A percentile compares a stretch with the other conserved stretches of the same genome.
Conservation (phyloP, 2,888 invertebrate species). For the Shargacucullia verbasci region DNA sequence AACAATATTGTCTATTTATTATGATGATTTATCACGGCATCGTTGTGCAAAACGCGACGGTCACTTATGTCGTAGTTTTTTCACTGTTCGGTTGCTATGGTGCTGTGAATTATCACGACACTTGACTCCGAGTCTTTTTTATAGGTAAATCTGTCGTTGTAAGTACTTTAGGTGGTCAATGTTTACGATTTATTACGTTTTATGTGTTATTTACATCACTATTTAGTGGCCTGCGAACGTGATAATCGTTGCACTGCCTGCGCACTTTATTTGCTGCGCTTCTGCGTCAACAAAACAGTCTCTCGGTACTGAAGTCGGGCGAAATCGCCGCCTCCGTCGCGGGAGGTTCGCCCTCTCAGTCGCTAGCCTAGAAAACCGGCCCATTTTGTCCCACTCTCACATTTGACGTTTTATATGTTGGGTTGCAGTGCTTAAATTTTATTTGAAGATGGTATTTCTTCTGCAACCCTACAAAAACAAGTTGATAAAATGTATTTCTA, state of each 20-base stretch:
- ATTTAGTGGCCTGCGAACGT: conserved; percentile 82
- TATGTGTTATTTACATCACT: conserved; percentile 85
- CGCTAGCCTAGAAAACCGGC: conserved; percentile 61
- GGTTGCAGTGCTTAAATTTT: conserved; percentile 66
- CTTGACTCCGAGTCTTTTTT: conserved; percentile 57
- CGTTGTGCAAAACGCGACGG: conserved; percentile 76
- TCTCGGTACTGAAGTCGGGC: conserved; percentile 56
- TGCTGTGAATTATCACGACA: conserved; percentile 73
- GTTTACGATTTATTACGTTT: conserved; percentile 75
- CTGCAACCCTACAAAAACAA: not conserved
- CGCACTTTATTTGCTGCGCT: conserved; percentile 86
- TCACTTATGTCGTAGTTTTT: conserved; percentile 82
- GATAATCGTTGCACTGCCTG: conserved; percentile 87
- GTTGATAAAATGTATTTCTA: not conserved
- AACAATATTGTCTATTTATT: conserved; percentile 65
- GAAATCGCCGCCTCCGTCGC: conserved; percentile 61
- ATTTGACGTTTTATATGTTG: conserved; percentile 68
- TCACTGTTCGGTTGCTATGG: conserved; percentile 80
- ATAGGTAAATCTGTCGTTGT: conserved; percentile 45
- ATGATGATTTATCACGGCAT: conserved; percentile 75
- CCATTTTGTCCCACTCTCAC: conserved; percentile 68
- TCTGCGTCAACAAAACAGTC: conserved; percentile 85
- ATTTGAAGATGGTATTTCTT: conserved; percentile 5
- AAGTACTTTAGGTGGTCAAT: conserved; percentile 71
- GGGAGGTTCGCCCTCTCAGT: conserved; percentile 73